Evolutionary conservation across 2,888 invertebrate genomes (phyloP).

Genomic region (Crossocerus cetratus): DNA sequence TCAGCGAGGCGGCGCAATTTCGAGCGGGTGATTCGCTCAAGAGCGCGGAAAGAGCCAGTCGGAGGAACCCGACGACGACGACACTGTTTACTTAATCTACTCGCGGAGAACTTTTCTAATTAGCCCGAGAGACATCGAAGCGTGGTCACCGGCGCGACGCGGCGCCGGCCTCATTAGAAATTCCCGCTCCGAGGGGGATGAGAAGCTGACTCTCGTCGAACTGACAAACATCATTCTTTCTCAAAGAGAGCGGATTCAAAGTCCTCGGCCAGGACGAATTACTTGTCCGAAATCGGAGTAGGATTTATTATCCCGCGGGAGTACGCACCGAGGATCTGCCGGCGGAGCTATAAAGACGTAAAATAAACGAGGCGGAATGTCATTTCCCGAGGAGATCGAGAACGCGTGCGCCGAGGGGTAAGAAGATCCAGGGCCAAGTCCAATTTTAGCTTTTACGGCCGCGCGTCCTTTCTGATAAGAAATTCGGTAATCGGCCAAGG

Average conservation of each 20-base stretch:
- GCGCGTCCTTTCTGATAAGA: slow-evolving; percentile 49
- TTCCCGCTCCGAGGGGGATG: background rate
- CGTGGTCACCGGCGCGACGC: slow-evolving; percentile 1
- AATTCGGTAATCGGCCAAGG: slow-evolving; percentile 47
- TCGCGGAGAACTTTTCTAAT: slow-evolving; percentile 48
- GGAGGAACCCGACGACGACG: background rate
- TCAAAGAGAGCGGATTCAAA: too few relatives aligned
- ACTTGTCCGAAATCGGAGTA: background rate
- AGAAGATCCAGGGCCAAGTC: slow-evolving; percentile 36
- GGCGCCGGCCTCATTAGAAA: background rate
- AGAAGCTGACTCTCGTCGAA: too few relatives aligned
- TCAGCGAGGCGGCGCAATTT: slow-evolving; percentile 22
- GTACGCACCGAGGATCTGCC: background rate
- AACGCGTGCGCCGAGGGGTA: background rate
- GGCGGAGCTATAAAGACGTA: slow-evolving; percentile 10
- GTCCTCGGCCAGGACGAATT: background rate
- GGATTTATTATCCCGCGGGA: background rate
- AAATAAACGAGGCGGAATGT: slow-evolving; percentile 19
- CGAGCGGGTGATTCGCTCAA: slow-evolving; percentile 22
- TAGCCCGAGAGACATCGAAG: slow-evolving; percentile 26
- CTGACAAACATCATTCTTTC: too few relatives aligned
- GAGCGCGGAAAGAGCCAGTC: slow-evolving; percentile 31
- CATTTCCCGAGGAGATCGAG: slow-evolving; percentile 18
- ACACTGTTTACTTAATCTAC: slow-evolving; percentile 15
- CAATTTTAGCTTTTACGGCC: slow-evolving; percentile 47